Evolutionary conservation across 2,113 vertebrate species (phyloP).

Genomic region (Vimba vimba): DNA sequence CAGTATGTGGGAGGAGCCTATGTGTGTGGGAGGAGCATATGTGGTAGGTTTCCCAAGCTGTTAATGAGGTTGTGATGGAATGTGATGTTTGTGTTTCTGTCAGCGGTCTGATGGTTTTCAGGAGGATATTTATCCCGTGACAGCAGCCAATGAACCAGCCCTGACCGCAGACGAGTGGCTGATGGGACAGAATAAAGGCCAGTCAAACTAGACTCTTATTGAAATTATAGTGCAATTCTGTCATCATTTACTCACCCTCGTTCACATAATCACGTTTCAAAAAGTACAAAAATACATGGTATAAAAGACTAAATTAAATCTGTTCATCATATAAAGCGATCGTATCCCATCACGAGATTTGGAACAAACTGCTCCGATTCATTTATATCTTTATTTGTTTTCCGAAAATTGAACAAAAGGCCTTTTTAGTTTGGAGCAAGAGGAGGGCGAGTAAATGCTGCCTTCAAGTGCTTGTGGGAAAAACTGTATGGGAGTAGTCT

Average conservation of each 20-base stretch:
- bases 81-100: constrained; percentile 46
- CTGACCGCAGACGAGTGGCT: constrained; percentile 91
- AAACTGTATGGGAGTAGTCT: background rate
- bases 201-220: constrained; percentile 53
- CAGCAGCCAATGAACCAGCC: constrained; percentile 82
- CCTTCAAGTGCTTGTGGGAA: too few species aligned
- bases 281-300: background rate
- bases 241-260: background rate
- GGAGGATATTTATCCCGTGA: constrained; percentile 91
- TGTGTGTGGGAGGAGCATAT: background rate
- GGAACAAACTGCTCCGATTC: too few species aligned
- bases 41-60: background rate
- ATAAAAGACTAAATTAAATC: background rate
- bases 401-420: too few species aligned
- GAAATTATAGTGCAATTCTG: too few species aligned
- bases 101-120: constrained; percentile 87
- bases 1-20: background rate
- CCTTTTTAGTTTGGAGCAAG: too few species aligned
- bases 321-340: background rate
- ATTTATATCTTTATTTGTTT: too few species aligned
- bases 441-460: too few species aligned
- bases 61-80: background rate
- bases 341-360: too few species aligned
- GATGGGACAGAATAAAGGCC: constrained; percentile 84
- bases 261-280: too few species aligned